Evolutionary conservation across 2,888 invertebrate genomes (phyloP).

Genomic region (Stenchaetothrips biformis): DNA sequence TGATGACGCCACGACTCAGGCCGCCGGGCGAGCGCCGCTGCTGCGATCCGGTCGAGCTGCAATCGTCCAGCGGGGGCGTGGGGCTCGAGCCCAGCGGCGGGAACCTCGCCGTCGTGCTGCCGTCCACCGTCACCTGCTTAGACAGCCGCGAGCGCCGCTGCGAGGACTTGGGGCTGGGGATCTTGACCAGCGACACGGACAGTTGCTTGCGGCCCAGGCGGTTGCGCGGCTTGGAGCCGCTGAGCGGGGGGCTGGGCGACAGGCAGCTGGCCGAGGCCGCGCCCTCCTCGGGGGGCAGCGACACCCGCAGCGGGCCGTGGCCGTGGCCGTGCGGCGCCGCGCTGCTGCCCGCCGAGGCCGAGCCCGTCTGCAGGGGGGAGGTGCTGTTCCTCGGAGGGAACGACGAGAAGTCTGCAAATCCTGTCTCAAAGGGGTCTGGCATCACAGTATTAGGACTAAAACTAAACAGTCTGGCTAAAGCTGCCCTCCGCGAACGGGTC

Average conservation of each 20-base stretch:
- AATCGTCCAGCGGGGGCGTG: not conserved
- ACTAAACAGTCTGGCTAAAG: constrained; percentile 46
- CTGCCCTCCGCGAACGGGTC: constrained; percentile 60
- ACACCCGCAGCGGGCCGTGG: constrained; percentile 33
- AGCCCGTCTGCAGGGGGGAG: not conserved
- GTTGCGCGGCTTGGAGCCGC: not conserved
- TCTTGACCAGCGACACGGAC: constrained; percentile 40
- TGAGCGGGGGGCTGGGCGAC: constrained; percentile 36
- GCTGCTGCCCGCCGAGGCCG: constrained; percentile 36
- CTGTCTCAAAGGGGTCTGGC: constrained; percentile 59
- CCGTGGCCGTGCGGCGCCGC: constrained; percentile 32
- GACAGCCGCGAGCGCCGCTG: constrained; percentile 39
- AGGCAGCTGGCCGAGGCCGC: constrained; percentile 15
- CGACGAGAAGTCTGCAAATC: constrained; percentile 46
- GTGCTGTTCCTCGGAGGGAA: constrained; percentile 32
- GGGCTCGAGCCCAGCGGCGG: not conserved
- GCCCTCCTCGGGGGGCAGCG: constrained; percentile 33
- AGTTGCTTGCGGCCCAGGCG: not conserved
- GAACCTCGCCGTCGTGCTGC: not conserved
- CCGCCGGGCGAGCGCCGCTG: constrained; percentile 8
- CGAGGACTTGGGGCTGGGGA: constrained; percentile 46
- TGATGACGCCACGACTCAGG: constrained; percentile 30
- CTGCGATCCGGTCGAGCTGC: not conserved
- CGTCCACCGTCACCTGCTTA: constrained; percentile 39
- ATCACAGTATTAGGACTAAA: constrained; percentile 37